These are phyloP conservation scores for Trematomus loennbergii DNA, from an alignment of 2,113 vertebrate genomes.

Conservation along the genomic window DNA sequence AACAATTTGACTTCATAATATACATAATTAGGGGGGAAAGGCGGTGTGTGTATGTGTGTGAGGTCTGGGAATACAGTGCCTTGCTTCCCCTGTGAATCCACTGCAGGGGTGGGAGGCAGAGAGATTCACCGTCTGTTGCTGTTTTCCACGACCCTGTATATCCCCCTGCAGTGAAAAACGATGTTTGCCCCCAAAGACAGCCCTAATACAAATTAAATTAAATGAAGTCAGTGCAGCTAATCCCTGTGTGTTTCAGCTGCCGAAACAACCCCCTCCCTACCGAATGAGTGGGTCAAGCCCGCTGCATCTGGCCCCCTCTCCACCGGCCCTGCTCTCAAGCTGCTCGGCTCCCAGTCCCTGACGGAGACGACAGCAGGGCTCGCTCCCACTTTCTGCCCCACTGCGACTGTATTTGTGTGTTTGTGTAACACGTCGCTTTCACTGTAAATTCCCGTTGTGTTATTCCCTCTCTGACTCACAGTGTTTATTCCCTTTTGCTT, in stretches of 20 bases:
- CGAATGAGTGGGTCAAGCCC: slow-evolving; percentile 70
- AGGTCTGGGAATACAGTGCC: slow-evolving; percentile 44
- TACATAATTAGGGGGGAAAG: slow-evolving; percentile 56
- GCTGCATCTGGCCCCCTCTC: slow-evolving; percentile 81
- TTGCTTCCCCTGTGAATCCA: slow-evolving; percentile 49
- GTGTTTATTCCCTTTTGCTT: slow-evolving; percentile 43
- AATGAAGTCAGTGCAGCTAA: slow-evolving; percentile 81
- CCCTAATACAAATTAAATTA: slow-evolving; percentile 86
- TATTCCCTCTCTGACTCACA: slow-evolving; percentile 38
- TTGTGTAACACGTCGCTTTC: slow-evolving; percentile 36
- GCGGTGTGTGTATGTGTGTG: slow-evolving; percentile 15
- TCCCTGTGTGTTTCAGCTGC: slow-evolving; percentile 82
- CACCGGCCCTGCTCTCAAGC: slow-evolving; percentile 74
- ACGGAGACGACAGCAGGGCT: slow-evolving; percentile 61
- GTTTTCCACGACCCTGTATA: slow-evolving; percentile 72
- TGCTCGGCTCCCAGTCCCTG: slow-evolving; percentile 69
- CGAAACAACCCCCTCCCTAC: slow-evolving; percentile 40
- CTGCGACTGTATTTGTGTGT: slow-evolving; percentile 35
- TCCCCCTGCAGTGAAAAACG: slow-evolving; percentile 72
- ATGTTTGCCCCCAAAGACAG: slow-evolving; percentile 80
- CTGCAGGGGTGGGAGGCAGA: slow-evolving; percentile 44
- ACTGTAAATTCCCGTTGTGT: slow-evolving; percentile 49
- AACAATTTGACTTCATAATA: slow-evolving; percentile 67
- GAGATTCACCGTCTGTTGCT: slow-evolving; percentile 74
- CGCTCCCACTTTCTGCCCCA: slow-evolving; percentile 52